Evolutionary conservation across 2,113 vertebrate species (phyloP).

Genomic region (Chlorodrepanis virens): DNA sequence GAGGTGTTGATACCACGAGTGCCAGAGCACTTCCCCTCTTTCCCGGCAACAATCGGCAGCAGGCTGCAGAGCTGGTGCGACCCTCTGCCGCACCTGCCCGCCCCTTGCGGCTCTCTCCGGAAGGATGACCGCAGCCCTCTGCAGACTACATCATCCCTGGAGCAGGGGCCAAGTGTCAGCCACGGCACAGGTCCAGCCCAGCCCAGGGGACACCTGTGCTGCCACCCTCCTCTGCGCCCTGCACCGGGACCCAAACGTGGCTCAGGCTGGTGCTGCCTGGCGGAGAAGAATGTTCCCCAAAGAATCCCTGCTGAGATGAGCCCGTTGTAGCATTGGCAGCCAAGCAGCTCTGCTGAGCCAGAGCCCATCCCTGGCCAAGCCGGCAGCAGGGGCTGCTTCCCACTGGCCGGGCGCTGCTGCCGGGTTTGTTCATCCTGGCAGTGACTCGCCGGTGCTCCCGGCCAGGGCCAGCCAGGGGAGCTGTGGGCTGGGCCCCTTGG

Average conservation of each 20-base stretch:
- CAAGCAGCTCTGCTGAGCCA: background rate
- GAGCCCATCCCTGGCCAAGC: background rate
- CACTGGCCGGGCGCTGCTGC: background rate
- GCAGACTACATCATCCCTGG: constrained; percentile 2
- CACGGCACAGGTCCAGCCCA: background rate
- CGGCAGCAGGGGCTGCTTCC: background rate
- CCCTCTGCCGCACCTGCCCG: background rate
- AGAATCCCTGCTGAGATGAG: background rate
- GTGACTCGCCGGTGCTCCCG: fast-evolving
- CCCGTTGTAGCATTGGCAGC: background rate
- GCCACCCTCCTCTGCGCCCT: background rate
- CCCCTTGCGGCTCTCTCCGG: background rate
- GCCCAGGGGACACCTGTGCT: background rate
- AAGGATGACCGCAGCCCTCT: background rate
- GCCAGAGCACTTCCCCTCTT: background rate
- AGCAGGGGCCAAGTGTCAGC: background rate
- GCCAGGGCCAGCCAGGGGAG: background rate
- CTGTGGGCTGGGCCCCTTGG: background rate
- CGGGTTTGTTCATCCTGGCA: background rate
- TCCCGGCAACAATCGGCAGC: background rate
- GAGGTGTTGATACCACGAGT: fast-evolving
- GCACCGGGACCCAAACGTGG: fast-evolving
- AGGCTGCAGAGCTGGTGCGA: background rate
- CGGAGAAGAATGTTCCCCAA: background rate
- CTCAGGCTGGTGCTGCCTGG: background rate